A percentile compares a stretch with the other conserved stretches of the same genome.
phyloP scores from a whole-genome alignment of 2,888 invertebrate species.

The Clusia tigrina region DNA sequence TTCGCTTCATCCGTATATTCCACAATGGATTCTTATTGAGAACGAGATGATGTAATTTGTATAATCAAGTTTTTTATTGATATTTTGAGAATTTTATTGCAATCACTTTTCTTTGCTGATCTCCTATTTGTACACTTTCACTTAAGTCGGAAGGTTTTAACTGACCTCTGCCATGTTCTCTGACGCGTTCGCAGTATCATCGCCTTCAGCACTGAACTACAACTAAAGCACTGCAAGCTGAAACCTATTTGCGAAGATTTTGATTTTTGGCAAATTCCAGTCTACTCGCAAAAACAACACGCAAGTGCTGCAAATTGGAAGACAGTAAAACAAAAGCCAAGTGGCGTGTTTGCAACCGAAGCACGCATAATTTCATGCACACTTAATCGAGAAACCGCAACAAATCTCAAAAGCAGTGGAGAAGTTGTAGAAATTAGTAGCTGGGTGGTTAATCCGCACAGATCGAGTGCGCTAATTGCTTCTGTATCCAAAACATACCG shows the following conservation, averaged over 20 bases:
- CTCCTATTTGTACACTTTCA: not conserved
- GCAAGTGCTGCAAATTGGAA: not conserved
- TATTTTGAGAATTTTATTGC: no score
- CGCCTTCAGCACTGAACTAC: slow-evolving; percentile 45
- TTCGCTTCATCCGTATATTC: no score
- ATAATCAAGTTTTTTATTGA: no score
- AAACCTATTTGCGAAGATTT: slow-evolving; percentile 8
- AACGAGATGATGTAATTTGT: no score
- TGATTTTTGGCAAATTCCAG: slow-evolving; percentile 30
- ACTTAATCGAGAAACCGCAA: slow-evolving; percentile 39
- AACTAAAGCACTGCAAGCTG: slow-evolving; percentile 45
- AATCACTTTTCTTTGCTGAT: no score
- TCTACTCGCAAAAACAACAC: slow-evolving; percentile 26
- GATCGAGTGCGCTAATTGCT: slow-evolving; percentile 11
- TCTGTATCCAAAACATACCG: not conserved
- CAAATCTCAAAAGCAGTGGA: slow-evolving; percentile 36
- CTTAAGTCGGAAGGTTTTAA: not conserved
- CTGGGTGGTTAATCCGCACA: not conserved
- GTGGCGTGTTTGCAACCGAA: slow-evolving; percentile 38
- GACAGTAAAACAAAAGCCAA: not conserved
- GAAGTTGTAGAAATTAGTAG: slow-evolving; percentile 12
- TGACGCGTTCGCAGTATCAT: slow-evolving; percentile 59
- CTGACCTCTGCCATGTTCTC: slow-evolving; percentile 57
- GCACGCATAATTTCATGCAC: slow-evolving; percentile 58
- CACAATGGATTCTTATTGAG: no score